These are phyloP conservation scores for Exephanes ischioxanthus DNA, from an alignment of 2,888 invertebrate genomes.

Conservation along the genomic window DNA sequence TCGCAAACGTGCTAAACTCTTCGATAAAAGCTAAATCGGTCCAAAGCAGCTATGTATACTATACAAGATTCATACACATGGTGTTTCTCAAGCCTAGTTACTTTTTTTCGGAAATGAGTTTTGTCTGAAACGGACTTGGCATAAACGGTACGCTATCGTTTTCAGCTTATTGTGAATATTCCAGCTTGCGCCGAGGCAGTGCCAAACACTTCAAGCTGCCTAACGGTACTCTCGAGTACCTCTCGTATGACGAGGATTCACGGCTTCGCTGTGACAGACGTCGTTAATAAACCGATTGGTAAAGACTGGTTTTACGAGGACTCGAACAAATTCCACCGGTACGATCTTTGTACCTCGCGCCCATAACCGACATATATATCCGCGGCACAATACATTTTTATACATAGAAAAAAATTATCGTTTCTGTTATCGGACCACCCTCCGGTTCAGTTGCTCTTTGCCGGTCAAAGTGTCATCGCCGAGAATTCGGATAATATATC, in stretches of 20 bases:
- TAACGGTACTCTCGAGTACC: background rate
- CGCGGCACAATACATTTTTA: conserved; percentile 33
- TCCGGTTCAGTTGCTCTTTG: conserved; percentile 60
- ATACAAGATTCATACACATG: background rate
- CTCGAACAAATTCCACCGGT: conserved; percentile 24
- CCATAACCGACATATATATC: conserved; percentile 6
- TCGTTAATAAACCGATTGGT: conserved; percentile 32
- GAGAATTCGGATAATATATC: conserved; percentile 55
- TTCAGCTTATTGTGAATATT: conserved; percentile 6
- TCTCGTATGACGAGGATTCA: conserved; percentile 17
- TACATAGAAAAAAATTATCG: conserved; percentile 43
- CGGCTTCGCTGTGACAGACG: conserved; percentile 40
- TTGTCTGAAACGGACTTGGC: background rate
- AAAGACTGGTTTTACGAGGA: conserved; percentile 22
- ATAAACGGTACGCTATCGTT: background rate
- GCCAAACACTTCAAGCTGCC: background rate
- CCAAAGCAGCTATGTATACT: background rate
- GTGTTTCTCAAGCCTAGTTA: background rate
- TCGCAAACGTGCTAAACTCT: no score
- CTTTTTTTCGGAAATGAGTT: background rate
- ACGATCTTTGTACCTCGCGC: conserved; percentile 40
- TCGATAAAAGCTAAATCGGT: no score
- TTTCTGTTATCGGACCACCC: conserved; percentile 35
- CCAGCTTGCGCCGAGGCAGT: background rate
- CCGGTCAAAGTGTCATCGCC: conserved; percentile 77